Conservation (phyloP, 37 sponge, comb jelly and placozoan genomes). For the Spongilla lacustris region DNA sequence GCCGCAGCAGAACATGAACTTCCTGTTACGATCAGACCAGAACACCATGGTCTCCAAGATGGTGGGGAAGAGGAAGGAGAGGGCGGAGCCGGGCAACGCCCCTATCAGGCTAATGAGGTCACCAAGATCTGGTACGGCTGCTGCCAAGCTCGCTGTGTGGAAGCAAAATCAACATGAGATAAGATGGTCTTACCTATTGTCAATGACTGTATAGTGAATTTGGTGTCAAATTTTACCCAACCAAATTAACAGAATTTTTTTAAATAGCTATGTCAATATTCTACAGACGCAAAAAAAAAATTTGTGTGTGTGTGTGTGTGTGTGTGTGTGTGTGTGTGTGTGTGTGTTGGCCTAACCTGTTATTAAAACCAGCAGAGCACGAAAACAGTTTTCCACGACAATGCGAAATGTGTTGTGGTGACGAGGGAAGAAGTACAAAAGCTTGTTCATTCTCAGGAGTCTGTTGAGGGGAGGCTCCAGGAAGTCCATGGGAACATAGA, state of each 20-base stretch:
- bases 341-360: conserved; percentile 31
- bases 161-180: not conserved
- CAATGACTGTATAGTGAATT: not conserved
- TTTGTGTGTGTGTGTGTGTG: too few species aligned
- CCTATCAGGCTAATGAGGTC: conserved; percentile 75
- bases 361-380: conserved; percentile 38
- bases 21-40: not conserved
- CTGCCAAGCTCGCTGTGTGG: conserved; percentile 38
- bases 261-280: too few species aligned
- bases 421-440: not conserved
- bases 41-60: conserved; percentile 49
- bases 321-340: too few species aligned
- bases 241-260: too few species aligned
- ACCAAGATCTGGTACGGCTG: conserved; percentile 42
- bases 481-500: conserved; percentile 93
- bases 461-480: conserved; percentile 62
- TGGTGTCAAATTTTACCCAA: too few species aligned
- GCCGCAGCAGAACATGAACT: not conserved
- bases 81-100: conserved; percentile 60
- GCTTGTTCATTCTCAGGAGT: not conserved
- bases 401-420: not conserved
- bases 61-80: conserved; percentile 80
- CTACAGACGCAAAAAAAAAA: too few species aligned
- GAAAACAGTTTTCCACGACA: conserved; percentile 20
- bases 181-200: not conserved